Conservation (phyloP, 2,888 invertebrate species). For the Cynaeus angustus region DNA sequence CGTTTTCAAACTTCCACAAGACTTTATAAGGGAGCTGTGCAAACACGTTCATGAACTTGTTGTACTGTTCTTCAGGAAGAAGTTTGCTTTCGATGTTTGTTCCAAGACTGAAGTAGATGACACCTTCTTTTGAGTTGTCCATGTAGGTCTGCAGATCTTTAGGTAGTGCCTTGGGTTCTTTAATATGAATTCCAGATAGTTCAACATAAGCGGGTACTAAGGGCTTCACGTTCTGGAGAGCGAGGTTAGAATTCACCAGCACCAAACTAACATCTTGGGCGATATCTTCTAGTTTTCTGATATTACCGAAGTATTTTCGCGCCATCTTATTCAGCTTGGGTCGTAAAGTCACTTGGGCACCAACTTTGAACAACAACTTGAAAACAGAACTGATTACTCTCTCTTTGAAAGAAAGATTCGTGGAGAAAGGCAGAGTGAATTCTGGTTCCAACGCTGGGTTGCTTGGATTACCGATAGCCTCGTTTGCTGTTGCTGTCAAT, state of each 20-base stretch:
- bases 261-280: constrained; percentile 59
- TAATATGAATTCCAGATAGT: constrained; percentile 61
- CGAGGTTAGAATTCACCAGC: constrained; percentile 59
- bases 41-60: constrained; percentile 66
- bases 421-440: constrained; percentile 58
- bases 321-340: constrained; percentile 54
- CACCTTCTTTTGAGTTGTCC: constrained; percentile 66
- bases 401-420: constrained; percentile 60
- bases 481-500: constrained; percentile 55
- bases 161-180: constrained; percentile 59
- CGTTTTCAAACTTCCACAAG: constrained; percentile 71
- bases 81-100: constrained; percentile 66
- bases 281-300: constrained; percentile 55
- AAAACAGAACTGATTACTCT: constrained; percentile 57
- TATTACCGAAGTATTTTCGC: constrained; percentile 56
- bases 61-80: constrained; percentile 62
- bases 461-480: constrained; percentile 63
- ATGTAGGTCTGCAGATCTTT: constrained; percentile 65
- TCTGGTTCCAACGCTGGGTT: constrained; percentile 67
- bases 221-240: constrained; percentile 56
- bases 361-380: constrained; percentile 46
- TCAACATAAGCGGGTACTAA: constrained; percentile 58
- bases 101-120: constrained; percentile 71
- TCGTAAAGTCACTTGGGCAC: constrained; percentile 16
- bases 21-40: constrained; percentile 69